phyloP scores from a whole-genome alignment of 2,113 vertebrate species.

The Hippocampus zosterae region DNA sequence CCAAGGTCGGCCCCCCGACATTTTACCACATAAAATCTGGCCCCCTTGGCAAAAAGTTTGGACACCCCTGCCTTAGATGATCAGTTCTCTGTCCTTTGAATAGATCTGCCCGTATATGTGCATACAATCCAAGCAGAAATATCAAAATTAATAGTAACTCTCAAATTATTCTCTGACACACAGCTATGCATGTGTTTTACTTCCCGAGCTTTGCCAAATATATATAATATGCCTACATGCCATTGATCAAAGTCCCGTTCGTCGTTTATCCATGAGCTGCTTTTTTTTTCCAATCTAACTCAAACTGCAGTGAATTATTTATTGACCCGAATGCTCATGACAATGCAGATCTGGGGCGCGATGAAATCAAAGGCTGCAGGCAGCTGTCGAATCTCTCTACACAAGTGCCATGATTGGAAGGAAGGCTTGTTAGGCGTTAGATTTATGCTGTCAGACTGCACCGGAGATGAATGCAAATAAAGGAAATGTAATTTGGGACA shows the following conservation, averaged over 20 bases:
- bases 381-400: constrained; percentile 72
- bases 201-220: constrained; percentile 25
- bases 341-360: constrained; percentile 73
- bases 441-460: constrained; percentile 42
- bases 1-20: too few species aligned
- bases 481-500: constrained; percentile 37
- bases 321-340: constrained; percentile 79
- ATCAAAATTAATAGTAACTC: constrained; percentile 9
- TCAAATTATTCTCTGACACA: constrained; percentile 14
- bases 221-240: constrained; percentile 44
- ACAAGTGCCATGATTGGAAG: constrained; percentile 49
- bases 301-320: constrained; percentile 80
- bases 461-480: constrained; percentile 34
- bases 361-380: constrained; percentile 75
- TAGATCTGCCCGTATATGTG: constrained; percentile 3
- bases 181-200: constrained; percentile 9
- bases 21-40: too few species aligned
- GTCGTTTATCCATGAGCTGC: constrained; percentile 69
- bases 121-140: constrained; percentile 16
- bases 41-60: too few species aligned
- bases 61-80: too few species aligned
- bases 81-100: constrained; percentile 31
- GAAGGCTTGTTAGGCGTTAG: constrained; percentile 48
- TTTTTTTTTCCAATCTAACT: constrained; percentile 52
- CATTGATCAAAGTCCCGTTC: constrained; percentile 72